Evolutionary conservation across 2,888 invertebrate genomes (phyloP).

Genomic region (Listrodromus nycthemerus): DNA sequence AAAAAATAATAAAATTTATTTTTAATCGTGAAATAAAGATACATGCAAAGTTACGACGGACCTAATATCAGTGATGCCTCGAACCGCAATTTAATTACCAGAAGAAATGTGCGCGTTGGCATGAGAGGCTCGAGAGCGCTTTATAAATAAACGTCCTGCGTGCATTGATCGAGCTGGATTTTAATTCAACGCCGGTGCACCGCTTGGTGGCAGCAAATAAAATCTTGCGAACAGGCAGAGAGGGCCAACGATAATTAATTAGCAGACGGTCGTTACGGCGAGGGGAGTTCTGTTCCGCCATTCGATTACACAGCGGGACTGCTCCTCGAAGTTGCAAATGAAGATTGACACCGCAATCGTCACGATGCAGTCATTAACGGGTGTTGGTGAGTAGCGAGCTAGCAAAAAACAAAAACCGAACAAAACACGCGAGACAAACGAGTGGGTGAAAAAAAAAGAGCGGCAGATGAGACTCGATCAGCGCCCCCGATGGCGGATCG

Average conservation of each 20-base stretch:
- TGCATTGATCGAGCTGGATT: constrained; percentile 30
- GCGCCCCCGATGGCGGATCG: constrained; percentile 70
- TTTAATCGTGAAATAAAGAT: not conserved
- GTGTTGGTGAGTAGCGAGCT: constrained; percentile 37
- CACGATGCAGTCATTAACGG: constrained; percentile 78
- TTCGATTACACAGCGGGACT: constrained; percentile 67
- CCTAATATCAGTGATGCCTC: constrained; percentile 6
- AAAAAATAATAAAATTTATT: not conserved
- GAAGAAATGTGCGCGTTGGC: constrained; percentile 42
- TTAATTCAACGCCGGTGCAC: constrained; percentile 46
- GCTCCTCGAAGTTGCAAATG: constrained; percentile 76
- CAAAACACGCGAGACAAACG: constrained; percentile 31
- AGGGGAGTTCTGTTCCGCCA: constrained; percentile 54
- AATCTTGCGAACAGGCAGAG: constrained; percentile 49
- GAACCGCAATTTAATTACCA: constrained; percentile 41
- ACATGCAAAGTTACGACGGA: constrained; percentile 1
- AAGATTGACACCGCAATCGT: constrained; percentile 81
- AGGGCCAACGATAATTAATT: constrained; percentile 68
- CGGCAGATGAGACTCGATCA: constrained; percentile 55
- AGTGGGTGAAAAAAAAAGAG: constrained; percentile 51
- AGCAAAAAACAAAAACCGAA: constrained; percentile 63
- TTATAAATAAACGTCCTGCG: constrained; percentile 40
- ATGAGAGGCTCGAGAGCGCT: constrained; percentile 31
- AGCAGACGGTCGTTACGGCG: constrained; percentile 65
- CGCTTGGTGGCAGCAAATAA: constrained; percentile 56